Evolutionary conservation across 2,888 invertebrate species (phyloP), one percentile per base, ranked within the genome.

Genomic region (Lithosia quadra): DNA sequence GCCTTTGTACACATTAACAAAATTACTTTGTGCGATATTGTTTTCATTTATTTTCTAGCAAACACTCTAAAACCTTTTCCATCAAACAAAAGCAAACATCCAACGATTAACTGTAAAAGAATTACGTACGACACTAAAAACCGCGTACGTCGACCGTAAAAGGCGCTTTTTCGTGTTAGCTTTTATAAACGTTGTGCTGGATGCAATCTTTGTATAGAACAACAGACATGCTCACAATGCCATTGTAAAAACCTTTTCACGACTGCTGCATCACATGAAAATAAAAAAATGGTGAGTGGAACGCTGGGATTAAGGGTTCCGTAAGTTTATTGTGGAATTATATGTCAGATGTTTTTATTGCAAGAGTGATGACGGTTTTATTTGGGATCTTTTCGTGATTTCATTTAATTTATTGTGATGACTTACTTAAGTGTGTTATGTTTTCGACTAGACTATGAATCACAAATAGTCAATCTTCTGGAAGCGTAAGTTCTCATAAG

Each of bases 141-240:
- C 70, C 74, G 67, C 69, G 67, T 70, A 73, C 63, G 75, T 77
- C 43, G 70, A 72, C 68, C 71, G 74, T 78, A 76, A 87, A 85
- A 86, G 77, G 81, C 80, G 77, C 81, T 85, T 85, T 87, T 86
- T 80, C 83, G 70, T 74, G 85, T 86, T 80, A 80, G 76, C 82
- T 83, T 87, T 84, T 84, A 84, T 86, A 86, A 86, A 86, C 80
- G 84, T 84, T 86, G 78, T 81, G 78, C 79, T 84, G 84, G 83
- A 87, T 84, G 85, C 84, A 88, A 86, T 87, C 84, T 88, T 85
- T 79, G 73, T 74, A 77, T 76, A 76, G 77, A 78, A 82, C 80
- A 84, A 79, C 84, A 83, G 83, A 85, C 87, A 85, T 81, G 78
- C 77, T 78, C 64, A 76, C 78, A 76, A 78, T 79, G 79, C 74